phyloP scores from a whole-genome alignment of 2,113 vertebrate genomes.

The Climacteris rufus region DNA sequence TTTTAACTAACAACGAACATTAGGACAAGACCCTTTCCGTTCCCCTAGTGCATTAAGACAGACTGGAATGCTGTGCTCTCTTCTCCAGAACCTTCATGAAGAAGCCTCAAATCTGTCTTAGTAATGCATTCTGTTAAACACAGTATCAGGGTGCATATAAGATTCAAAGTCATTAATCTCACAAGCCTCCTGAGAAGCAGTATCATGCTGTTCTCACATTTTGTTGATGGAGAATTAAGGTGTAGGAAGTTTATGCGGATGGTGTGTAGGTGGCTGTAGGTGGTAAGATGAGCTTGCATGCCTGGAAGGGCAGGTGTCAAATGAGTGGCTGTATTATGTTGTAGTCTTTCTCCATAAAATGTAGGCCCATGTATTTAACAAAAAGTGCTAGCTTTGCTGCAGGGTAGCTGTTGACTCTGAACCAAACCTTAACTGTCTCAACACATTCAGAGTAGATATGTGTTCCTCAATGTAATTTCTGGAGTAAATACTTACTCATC shows the following conservation, averaged over 20 bases:
- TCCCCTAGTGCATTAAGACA: not conserved
- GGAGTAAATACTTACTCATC: not conserved
- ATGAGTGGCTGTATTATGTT: not conserved
- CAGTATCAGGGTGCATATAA: not conserved
- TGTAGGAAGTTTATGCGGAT: not conserved
- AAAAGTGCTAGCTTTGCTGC: not conserved
- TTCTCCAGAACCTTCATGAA: not conserved
- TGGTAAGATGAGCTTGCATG: not conserved
- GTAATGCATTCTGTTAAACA: not conserved
- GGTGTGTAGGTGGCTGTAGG: not conserved
- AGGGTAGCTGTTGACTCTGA: not conserved
- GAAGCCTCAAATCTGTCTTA: not conserved
- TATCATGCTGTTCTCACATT: not conserved
- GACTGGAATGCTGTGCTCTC: not conserved
- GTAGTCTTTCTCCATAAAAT: not conserved
- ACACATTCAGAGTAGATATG: not conserved
- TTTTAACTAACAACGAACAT: not conserved
- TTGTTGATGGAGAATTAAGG: not conserved
- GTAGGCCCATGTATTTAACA: not conserved
- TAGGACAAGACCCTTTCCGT: conserved; percentile 36
- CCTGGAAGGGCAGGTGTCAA: not conserved
- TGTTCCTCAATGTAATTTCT: not conserved
- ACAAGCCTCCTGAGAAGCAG: not conserved
- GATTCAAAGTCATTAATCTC: not conserved
- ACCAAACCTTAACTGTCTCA: not conserved